Conservation (phyloP, 2,888 invertebrate genomes). For the Gasteruption jaculator region DNA sequence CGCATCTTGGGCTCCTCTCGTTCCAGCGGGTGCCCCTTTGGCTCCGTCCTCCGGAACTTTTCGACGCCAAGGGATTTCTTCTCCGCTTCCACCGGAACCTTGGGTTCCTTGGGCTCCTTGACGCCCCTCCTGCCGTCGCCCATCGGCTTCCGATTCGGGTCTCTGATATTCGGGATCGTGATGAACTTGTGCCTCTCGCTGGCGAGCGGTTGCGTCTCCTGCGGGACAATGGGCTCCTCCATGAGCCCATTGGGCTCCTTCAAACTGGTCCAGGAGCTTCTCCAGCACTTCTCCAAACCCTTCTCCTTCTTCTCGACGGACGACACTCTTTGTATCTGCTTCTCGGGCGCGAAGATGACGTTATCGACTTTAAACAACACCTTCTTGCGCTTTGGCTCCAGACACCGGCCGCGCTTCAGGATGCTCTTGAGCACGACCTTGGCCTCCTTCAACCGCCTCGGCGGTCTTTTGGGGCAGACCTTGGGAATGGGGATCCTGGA, state of each 20-base stretch:
- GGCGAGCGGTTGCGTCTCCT: conserved; percentile 18
- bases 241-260: no score
- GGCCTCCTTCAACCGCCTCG: conserved; percentile 56
- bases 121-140: conserved; percentile 20
- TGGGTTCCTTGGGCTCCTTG: conserved; percentile 37
- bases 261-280: no score
- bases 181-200: conserved; percentile 40
- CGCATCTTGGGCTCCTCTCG: not conserved
- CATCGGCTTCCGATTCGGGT: conserved; percentile 29
- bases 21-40: not conserved
- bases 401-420: conserved; percentile 35
- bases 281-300: no score
- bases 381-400: conserved; percentile 30
- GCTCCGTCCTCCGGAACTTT: conserved; percentile 4
- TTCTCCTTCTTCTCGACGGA: conserved; percentile 24
- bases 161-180: conserved; percentile 46
- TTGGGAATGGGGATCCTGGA: conserved; percentile 47
- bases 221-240: conserved; percentile 27
- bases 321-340: conserved; percentile 27
- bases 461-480: conserved; percentile 62
- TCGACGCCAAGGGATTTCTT: conserved; percentile 16
- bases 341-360: conserved; percentile 47
- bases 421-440: conserved; percentile 41
- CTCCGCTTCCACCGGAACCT: no score
- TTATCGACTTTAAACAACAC: conserved; percentile 48